These are phyloP conservation scores for Pachymerium ferrugineum DNA, from an alignment of 2,888 invertebrate genomes.

Conservation along the genomic window DNA sequence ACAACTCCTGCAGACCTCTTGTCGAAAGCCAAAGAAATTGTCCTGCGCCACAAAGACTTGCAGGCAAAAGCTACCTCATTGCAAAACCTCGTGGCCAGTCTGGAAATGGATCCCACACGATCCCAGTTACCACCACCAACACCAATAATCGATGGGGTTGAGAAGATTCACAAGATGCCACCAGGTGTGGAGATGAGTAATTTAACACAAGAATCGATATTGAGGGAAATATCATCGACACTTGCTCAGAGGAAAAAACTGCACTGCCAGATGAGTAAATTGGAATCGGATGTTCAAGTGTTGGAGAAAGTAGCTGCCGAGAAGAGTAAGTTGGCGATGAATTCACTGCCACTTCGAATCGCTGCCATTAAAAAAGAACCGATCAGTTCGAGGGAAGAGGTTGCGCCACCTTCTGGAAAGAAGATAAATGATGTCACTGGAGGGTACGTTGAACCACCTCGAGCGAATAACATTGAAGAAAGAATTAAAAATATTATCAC, in stretches of 20 bases:
- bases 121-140: background rate
- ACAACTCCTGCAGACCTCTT: constrained; percentile 76
- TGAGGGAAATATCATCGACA: constrained; percentile 80
- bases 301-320: constrained; percentile 62
- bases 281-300: constrained; percentile 70
- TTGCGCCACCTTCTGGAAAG: background rate
- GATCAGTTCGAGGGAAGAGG: background rate
- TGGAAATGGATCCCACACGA: constrained; percentile 43
- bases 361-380: constrained; percentile 25
- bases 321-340: background rate
- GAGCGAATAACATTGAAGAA: constrained; percentile 79
- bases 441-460: constrained; percentile 66
- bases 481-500: constrained; percentile 73
- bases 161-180: constrained; percentile 68
- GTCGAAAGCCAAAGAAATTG: constrained; percentile 69
- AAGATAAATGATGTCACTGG: background rate
- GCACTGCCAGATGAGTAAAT: constrained; percentile 66
- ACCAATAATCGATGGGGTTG: constrained; percentile 54
- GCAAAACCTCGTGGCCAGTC: constrained; percentile 65
- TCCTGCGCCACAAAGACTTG: constrained; percentile 83
- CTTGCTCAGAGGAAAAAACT: constrained; percentile 76
- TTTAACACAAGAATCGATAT: constrained; percentile 67
- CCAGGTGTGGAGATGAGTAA: constrained; percentile 57
- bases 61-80: constrained; percentile 81
- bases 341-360: background rate